phyloP scores from a whole-genome alignment of 1,140 invertebrate genomes.

The Holcopasites calliopsidis region DNA sequence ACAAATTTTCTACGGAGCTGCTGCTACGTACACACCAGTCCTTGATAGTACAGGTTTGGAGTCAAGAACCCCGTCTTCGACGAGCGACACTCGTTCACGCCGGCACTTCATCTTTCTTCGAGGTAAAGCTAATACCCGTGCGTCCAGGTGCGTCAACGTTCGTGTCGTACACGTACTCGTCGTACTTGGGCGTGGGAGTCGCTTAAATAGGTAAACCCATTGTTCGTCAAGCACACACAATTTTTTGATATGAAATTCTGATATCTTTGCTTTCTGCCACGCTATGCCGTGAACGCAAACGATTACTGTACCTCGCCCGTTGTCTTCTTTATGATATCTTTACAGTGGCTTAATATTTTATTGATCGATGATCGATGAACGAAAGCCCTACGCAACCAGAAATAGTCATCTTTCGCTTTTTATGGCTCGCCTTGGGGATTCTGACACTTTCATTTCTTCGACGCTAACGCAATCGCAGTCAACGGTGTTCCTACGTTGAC shows the following conservation, averaged over 20 bases:
- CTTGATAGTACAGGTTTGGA: neutral
- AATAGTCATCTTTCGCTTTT: neutral
- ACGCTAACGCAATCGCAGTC: neutral
- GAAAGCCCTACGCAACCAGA: no score
- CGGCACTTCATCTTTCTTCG: conserved; percentile 4
- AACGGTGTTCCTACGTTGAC: neutral
- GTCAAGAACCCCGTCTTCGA: conserved; percentile 15
- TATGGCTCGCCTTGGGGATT: neutral
- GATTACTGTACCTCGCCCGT: conserved; percentile 5
- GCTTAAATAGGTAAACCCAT: conserved; percentile 19
- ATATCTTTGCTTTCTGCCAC: conserved; percentile 23
- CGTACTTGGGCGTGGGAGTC: conserved; percentile 27
- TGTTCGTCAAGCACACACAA: conserved; percentile 9
- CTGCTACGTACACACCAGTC: neutral
- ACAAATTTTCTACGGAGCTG: neutral
- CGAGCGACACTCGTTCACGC: neutral
- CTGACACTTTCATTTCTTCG: neutral
- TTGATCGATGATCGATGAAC: conserved; percentile 1
- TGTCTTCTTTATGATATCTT: neutral
- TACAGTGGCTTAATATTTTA: conserved; percentile 19
- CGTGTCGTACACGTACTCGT: conserved; percentile 17
- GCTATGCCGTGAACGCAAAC: conserved; percentile 4
- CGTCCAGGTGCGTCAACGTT: conserved; percentile 29
- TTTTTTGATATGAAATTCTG: conserved; percentile 10
- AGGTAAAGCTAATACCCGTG: neutral